A percentile compares a stretch with the other conserved stretches of the same genome.
These are phyloP conservation scores for Proterorhinus semilunaris DNA, from an alignment of 2,113 vertebrate genomes.

Conservation along the genomic window DNA sequence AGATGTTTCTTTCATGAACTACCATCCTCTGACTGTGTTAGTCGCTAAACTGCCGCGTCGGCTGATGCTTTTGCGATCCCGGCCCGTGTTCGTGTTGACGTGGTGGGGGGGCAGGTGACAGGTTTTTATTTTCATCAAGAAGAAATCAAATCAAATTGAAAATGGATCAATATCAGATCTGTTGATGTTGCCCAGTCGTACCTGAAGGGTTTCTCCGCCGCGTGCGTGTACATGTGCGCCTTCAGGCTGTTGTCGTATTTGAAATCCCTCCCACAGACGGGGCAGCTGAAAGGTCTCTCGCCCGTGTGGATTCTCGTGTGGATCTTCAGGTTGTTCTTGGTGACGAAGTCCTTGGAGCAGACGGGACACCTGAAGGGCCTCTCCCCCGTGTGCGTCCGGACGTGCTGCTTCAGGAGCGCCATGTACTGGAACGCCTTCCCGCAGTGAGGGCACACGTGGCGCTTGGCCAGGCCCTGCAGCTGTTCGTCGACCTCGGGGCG, in stretches of 20 bases:
- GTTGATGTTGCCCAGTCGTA: no score
- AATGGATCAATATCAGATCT: no score
- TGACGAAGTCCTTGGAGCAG: background rate
- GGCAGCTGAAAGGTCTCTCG: background rate
- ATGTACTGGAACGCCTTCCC: background rate
- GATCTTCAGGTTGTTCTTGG: background rate
- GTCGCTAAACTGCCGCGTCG: no score
- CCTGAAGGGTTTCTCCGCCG: background rate
- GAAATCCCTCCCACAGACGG: background rate
- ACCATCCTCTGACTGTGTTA: no score
- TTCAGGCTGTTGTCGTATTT: constrained; percentile 3
- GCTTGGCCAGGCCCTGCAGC: background rate
- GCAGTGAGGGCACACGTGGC: background rate
- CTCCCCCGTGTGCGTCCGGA: background rate
- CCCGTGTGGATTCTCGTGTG: constrained; percentile 1
- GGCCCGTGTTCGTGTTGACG: no score
- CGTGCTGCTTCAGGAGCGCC: background rate
- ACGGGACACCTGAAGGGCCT: background rate
- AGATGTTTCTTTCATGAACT: no score
- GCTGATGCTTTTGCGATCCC: no score
- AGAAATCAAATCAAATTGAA: no score
- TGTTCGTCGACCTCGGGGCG: background rate
- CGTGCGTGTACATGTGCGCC: background rate
- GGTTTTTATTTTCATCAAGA: no score
- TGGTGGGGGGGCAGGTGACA: no score